Conservation (phyloP, 2,797 vertebrate genomes). For the Hippocampus kuda region DNA sequence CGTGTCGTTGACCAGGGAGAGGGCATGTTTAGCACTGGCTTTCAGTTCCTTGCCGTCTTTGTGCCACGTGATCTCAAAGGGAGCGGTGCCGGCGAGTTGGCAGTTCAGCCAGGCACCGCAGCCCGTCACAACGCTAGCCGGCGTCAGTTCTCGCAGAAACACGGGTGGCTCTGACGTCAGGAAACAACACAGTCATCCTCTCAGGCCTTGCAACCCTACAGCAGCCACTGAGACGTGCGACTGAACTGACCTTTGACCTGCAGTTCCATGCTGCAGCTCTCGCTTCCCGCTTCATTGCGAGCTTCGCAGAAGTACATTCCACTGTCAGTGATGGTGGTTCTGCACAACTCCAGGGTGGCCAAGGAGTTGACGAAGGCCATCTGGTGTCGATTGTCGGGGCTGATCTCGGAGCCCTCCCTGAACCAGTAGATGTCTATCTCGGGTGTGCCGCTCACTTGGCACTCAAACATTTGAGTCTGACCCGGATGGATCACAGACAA, state of each 20-base stretch:
- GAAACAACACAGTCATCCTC: slow-evolving; percentile 3
- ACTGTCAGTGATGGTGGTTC: slow-evolving; percentile 73
- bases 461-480: slow-evolving; percentile 82
- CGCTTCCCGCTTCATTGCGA: slow-evolving; percentile 88
- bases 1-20: slow-evolving; percentile 68
- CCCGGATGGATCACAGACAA: slow-evolving; percentile 79
- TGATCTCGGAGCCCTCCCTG: slow-evolving; percentile 86
- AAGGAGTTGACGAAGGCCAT: slow-evolving; percentile 76
- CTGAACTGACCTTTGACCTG: slow-evolving; percentile 93
- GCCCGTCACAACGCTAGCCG: slow-evolving; percentile 77
- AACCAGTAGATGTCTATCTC: slow-evolving; percentile 92
- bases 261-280: slow-evolving; percentile 91
- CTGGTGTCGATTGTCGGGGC: slow-evolving; percentile 65
- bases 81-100: slow-evolving; percentile 79
- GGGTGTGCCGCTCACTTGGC: slow-evolving; percentile 86
- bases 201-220: background rate
- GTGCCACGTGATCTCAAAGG: slow-evolving; percentile 86
- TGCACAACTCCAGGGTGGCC: slow-evolving; percentile 77
- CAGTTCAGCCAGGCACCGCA: slow-evolving; percentile 73
- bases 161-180: slow-evolving; percentile 80
- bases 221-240: background rate
- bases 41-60: slow-evolving; percentile 88
- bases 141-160: slow-evolving; percentile 74
- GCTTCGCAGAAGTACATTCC: slow-evolving; percentile 92
- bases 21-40: slow-evolving; percentile 81